A percentile compares a stretch with the other conserved stretches of the same genome.
Evolutionary conservation across 2,888 invertebrate genomes (phyloP).

Genomic region (Pasiphila rectangulata): DNA sequence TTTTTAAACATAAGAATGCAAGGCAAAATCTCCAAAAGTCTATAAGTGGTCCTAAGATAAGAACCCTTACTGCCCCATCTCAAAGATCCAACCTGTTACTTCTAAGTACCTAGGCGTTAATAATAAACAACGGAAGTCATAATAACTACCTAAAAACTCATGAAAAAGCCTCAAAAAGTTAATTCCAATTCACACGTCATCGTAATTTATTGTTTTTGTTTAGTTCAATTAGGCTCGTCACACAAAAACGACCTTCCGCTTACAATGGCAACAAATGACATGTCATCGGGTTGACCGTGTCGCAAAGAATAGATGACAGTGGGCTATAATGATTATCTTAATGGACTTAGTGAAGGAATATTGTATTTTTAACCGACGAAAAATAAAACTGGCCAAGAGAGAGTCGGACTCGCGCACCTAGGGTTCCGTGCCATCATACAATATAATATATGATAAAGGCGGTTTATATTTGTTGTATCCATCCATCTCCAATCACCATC

Average conservation of each 20-base stretch:
- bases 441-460: too few relatives aligned
- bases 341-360: neutral
- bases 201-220: slow-evolving; percentile 31
- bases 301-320: too few relatives aligned
- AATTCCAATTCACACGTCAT: slow-evolving; percentile 27
- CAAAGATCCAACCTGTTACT: too few relatives aligned
- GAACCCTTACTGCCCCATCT: too few relatives aligned
- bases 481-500: too few relatives aligned
- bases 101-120: neutral
- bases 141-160: slow-evolving; percentile 1
- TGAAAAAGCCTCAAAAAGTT: slow-evolving; percentile 13
- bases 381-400: neutral
- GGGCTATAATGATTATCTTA: neutral
- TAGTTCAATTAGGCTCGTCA: slow-evolving; percentile 41
- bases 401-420: too few relatives aligned
- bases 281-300: too few relatives aligned
- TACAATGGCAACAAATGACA: slow-evolving; percentile 16
- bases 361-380: neutral
- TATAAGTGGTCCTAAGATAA: too few relatives aligned
- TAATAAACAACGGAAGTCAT: neutral
- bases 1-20: too few relatives aligned
- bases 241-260: slow-evolving; percentile 47
- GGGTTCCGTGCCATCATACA: too few relatives aligned
- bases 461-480: too few relatives aligned
- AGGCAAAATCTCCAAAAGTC: too few relatives aligned